Evolutionary conservation across 2,888 invertebrate species (phyloP).

Genomic region (Drosophila mayaguana): DNA sequence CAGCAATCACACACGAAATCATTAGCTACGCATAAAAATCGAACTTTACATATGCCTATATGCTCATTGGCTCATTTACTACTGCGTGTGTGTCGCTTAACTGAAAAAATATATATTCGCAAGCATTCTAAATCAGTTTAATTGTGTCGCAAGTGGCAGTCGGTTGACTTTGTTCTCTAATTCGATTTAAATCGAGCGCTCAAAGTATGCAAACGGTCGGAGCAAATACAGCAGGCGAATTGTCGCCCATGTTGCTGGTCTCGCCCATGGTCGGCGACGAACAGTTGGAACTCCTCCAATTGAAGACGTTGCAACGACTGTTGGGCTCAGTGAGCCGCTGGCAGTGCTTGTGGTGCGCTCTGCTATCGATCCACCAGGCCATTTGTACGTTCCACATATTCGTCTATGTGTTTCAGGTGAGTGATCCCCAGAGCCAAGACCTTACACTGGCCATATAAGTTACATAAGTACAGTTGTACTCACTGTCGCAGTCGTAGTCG

Average conservation of each 20-base stretch:
- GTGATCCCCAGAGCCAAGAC: slow-evolving; percentile 49
- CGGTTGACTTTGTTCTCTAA: slow-evolving; percentile 54
- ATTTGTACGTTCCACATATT: slow-evolving; percentile 89
- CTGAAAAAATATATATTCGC: slow-evolving; percentile 40
- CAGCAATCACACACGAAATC: slow-evolving; percentile 38
- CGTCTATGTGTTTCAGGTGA: slow-evolving; percentile 87
- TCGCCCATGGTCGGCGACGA: slow-evolving; percentile 41
- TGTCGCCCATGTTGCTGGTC: slow-evolving; percentile 58
- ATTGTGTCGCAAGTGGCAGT: slow-evolving; percentile 50
- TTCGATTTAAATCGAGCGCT: slow-evolving; percentile 8
- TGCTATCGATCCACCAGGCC: slow-evolving; percentile 87
- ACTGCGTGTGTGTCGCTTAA: slow-evolving; percentile 36
- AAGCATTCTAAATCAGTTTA: slow-evolving; percentile 65
- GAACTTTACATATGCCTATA: slow-evolving; percentile 56
- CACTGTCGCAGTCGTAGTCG: background rate
- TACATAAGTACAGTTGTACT: slow-evolving; percentile 10
- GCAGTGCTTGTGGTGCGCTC: slow-evolving; percentile 87
- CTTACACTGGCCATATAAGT: slow-evolving; percentile 36
- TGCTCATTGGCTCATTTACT: background rate
- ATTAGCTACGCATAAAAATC: slow-evolving; percentile 43
- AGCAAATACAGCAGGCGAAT: slow-evolving; percentile 36
- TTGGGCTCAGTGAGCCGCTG: slow-evolving; percentile 87
- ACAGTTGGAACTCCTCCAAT: slow-evolving; percentile 65
- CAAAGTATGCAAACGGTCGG: slow-evolving; percentile 47
- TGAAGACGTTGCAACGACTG: slow-evolving; percentile 78